phyloP scores from a whole-genome alignment of 2,113 vertebrate species.

The Crotalus viridis region DNA sequence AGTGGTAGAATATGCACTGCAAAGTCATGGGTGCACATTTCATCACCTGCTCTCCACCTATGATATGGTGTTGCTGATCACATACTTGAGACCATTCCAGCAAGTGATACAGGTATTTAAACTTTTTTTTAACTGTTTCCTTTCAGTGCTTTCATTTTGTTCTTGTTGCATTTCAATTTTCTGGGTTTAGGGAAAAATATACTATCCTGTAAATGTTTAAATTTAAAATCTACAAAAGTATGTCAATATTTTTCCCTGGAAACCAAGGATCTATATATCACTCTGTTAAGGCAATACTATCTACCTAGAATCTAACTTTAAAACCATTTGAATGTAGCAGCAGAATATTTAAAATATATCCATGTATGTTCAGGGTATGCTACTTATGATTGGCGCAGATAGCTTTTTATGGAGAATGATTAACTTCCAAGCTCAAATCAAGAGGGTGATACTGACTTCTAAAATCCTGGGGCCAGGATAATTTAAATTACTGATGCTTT shows the following conservation, averaged over 20 bases:
- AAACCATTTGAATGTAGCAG: background rate
- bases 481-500: background rate
- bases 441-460: background rate
- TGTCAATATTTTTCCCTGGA: background rate
- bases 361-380: background rate
- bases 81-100: background rate
- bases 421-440: background rate
- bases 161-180: background rate
- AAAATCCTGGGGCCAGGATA: background rate
- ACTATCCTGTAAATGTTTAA: background rate
- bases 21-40: background rate
- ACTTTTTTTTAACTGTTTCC: background rate
- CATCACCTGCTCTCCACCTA: background rate
- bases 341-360: background rate
- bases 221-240: background rate
- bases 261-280: background rate
- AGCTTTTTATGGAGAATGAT: background rate
- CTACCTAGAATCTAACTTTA: background rate
- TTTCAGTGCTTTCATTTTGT: background rate
- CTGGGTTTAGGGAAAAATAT: background rate
- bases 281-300: background rate
- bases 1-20: background rate
- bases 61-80: background rate
- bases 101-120: background rate
- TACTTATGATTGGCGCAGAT: background rate